Conservation (phyloP, 2,797 vertebrate species). For the Ciconia nigra region DNA sequence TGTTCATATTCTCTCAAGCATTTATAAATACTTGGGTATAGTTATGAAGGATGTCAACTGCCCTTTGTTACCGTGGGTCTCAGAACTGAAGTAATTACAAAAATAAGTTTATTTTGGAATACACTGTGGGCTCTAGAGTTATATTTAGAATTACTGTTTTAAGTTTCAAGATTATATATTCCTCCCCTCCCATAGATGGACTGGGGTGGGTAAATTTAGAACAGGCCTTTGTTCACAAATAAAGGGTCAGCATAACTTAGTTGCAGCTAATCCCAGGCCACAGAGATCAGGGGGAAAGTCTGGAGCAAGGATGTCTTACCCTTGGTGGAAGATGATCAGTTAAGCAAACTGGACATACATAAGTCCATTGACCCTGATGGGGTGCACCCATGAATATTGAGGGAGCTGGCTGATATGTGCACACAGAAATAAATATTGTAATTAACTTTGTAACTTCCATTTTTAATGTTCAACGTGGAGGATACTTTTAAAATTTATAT, state of each 20-base stretch:
- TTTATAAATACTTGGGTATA: neutral
- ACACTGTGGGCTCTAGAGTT: neutral
- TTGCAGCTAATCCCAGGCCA: neutral
- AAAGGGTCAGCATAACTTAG: neutral
- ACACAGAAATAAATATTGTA: neutral
- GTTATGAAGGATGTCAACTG: neutral
- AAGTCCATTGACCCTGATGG: neutral
- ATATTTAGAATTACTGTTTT: neutral
- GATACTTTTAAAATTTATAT: neutral
- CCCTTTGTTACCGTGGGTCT: neutral
- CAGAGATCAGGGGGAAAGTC: neutral
- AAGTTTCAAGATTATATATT: neutral
- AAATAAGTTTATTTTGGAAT: neutral
- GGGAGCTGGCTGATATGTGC: neutral
- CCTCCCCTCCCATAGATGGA: neutral
- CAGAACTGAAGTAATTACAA: neutral
- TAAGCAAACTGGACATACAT: neutral
- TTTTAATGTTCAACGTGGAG: neutral
- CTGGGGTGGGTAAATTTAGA: neutral
- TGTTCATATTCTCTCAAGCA: neutral
- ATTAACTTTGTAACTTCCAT: neutral
- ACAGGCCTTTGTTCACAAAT: neutral
- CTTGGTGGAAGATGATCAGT: neutral
- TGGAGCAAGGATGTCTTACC: neutral
- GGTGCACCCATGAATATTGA: neutral